Conservation (phyloP, 1,140 invertebrate genomes). For the Listronotus bonariensis region DNA sequence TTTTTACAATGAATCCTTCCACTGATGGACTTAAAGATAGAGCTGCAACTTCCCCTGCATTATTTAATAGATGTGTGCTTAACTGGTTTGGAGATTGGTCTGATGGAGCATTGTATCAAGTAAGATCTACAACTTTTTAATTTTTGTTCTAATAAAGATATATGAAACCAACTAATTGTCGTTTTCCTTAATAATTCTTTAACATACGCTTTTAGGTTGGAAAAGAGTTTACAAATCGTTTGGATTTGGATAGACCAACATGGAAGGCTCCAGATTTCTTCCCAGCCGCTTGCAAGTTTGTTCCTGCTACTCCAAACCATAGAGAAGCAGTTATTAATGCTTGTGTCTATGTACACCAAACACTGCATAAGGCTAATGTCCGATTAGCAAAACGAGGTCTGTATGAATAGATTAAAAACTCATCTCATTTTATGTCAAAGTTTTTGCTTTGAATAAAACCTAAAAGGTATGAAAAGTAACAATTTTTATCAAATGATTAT, state of each 20-base stretch:
- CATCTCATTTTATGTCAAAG: no score
- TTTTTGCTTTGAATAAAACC: no score
- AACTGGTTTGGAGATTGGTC: slow-evolving; percentile 99
- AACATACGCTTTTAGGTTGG: slow-evolving; percentile 66
- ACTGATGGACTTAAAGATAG: slow-evolving; percentile 97
- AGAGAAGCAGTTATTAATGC: slow-evolving; percentile 97
- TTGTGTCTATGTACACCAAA: slow-evolving; percentile 98
- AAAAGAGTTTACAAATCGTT: slow-evolving; percentile 82
- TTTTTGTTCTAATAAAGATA: background rate
- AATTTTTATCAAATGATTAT: background rate
- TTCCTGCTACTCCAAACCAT: slow-evolving; percentile 78
- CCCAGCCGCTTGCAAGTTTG: slow-evolving; percentile 79
- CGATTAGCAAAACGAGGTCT: slow-evolving; percentile 83
- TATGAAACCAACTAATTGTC: background rate
- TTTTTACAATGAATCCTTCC: slow-evolving; percentile 99
- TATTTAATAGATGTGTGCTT: slow-evolving; percentile 99
- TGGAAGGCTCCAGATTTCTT: slow-evolving; percentile 89
- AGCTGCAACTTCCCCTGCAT: slow-evolving; percentile 96
- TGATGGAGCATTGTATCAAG: slow-evolving; percentile 94
- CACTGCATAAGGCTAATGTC: slow-evolving; percentile 91
- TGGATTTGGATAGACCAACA: slow-evolving; percentile 79
- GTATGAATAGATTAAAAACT: background rate
- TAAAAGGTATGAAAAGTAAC: background rate
- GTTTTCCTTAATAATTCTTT: no score
- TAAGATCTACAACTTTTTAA: slow-evolving; percentile 51